These are phyloP conservation scores for Cheirogaleus medius DNA, from an alignment of 2,113 vertebrate genomes.

Conservation along the genomic window DNA sequence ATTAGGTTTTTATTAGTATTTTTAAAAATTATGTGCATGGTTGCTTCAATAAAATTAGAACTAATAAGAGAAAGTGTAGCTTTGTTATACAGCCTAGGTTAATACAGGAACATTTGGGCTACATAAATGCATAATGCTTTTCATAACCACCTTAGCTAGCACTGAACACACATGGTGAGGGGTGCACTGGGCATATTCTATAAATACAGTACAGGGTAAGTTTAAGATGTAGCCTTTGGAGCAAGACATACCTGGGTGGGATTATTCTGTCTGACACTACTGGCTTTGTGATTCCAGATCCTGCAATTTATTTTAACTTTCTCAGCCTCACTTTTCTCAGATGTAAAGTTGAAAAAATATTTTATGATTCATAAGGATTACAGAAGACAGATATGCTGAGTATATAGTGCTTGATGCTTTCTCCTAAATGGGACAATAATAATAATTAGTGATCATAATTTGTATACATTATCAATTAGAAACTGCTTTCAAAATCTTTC, in stretches of 20 bases:
- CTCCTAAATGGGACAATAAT: too few species aligned
- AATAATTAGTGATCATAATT: not conserved
- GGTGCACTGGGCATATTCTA: too few species aligned
- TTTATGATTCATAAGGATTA: not conserved
- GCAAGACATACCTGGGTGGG: not conserved
- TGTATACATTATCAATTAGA: not conserved
- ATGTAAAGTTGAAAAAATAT: not conserved
- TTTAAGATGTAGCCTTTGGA: not conserved
- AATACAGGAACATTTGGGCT: not conserved
- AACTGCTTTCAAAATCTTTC: not conserved
- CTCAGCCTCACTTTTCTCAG: not conserved
- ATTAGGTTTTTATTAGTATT: not conserved
- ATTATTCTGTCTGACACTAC: not conserved
- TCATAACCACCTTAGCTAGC: not conserved
- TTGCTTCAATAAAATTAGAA: not conserved
- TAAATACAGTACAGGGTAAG: not conserved
- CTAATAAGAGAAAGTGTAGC: not conserved
- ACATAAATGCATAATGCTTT: not conserved
- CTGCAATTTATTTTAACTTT: not conserved
- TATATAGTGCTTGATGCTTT: not conserved
- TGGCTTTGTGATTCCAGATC: not conserved
- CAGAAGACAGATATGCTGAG: not conserved
- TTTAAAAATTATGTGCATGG: not conserved
- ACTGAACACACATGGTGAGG: not conserved
- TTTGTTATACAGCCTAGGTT: not conserved